Evolutionary conservation across 2,888 invertebrate genomes (phyloP).

Genomic region (Adineta ricciae): DNA sequence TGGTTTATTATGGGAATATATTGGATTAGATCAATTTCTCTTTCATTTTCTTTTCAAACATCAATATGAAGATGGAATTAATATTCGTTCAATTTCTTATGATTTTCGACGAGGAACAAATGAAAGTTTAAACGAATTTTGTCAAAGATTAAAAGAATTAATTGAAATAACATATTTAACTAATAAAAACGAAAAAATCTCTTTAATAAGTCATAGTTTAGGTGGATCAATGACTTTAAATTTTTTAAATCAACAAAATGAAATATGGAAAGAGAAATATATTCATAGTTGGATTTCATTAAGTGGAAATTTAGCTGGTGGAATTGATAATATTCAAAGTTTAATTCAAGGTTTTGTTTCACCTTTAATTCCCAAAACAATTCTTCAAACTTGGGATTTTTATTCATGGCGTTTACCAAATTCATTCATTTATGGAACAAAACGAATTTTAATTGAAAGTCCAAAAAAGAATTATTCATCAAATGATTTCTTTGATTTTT

Average conservation of each 20-base stretch:
- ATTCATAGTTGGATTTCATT: constrained; percentile 70
- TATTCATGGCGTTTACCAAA: neutral
- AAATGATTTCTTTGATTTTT: neutral
- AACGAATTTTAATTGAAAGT: neutral
- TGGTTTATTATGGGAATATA: neutral
- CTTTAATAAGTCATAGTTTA: constrained; percentile 86
- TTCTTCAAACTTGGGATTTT: neutral
- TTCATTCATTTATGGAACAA: neutral
- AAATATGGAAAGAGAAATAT: constrained; percentile 78
- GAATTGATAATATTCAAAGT: neutral
- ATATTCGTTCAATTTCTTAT: neutral
- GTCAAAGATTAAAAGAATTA: constrained; percentile 61
- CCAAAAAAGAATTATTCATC: neutral
- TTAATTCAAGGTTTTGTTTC: constrained; percentile 5
- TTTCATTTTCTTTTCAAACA: neutral
- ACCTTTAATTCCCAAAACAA: neutral
- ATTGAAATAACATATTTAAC: constrained; percentile 70
- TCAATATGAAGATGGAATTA: neutral
- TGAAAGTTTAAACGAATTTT: neutral
- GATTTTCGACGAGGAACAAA: neutral
- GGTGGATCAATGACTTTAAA: constrained; percentile 76
- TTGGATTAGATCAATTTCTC: neutral
- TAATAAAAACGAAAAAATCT: constrained; percentile 67
- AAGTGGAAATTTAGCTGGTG: constrained; percentile 55
- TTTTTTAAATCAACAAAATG: constrained; percentile 68